A percentile compares a stretch with the other conserved stretches of the same genome.
Evolutionary conservation across 2,888 invertebrate genomes (phyloP).

Genomic region (Salticus scenicus): DNA sequence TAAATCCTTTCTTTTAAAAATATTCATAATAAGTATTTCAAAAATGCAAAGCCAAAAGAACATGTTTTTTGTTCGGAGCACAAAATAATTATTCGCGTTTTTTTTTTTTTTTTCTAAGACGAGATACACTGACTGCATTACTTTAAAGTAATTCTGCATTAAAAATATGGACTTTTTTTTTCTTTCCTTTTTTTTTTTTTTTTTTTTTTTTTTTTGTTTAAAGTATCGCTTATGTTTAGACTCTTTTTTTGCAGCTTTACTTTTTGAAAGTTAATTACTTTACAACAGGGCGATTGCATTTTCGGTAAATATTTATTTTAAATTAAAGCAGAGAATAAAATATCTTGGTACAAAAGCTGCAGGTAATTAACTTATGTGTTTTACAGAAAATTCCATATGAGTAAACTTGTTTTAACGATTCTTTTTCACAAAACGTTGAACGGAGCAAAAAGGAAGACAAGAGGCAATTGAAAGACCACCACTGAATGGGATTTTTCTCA

Average conservation of each 20-base stretch:
- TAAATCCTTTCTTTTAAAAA: too few species aligned
- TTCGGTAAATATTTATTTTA: background rate
- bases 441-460: background rate
- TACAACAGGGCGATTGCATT: background rate
- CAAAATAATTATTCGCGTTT: too few species aligned
- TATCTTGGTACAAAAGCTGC: background rate
- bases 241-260: background rate
- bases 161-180: too few species aligned
- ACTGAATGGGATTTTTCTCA: background rate
- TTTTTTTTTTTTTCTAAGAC: too few species aligned
- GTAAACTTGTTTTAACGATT: background rate
- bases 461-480: slow-evolving; percentile 12
- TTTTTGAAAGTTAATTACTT: background rate
- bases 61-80: too few species aligned
- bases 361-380: background rate
- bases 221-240: too few species aligned
- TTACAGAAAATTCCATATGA: background rate
- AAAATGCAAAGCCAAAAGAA: too few species aligned
- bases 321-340: background rate
- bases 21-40: too few species aligned
- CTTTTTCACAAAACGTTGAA: background rate
- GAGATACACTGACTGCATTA: too few species aligned
- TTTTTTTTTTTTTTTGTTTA: too few species aligned
- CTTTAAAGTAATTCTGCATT: too few species aligned
- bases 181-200: too few species aligned